Base-by-base conservation (phyloP, 2,113 vertebrate species). In the Sylvietta virens region DNA sequence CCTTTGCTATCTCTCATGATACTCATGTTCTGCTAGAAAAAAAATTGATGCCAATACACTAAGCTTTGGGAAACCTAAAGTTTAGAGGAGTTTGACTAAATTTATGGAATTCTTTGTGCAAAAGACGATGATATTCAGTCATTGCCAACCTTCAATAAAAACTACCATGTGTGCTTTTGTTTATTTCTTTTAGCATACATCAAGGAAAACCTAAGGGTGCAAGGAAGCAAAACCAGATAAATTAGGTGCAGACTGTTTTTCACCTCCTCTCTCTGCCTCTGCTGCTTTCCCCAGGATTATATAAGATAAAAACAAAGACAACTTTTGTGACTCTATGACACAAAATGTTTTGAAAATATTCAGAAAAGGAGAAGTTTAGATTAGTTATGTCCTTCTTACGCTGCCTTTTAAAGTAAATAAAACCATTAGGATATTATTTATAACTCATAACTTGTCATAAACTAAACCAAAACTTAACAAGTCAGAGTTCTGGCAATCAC, bases 1-100 rank as follows among this genome's bases (percentile, higher is more conserved):
- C 12, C 26, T 70, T 66, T 69, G 22, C 15, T 45, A 9, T 74
- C 13, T 77, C 21, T 77, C 10, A 7, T 14, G 21, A n/a, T 54
- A 31, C 10, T 48, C 21, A 53, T 39, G 35, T 16, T 79, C 23
- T 65, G 10, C 26, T 60, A 62, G 13, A 11, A 53, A 66, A 33
- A n/a, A 28, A 40, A 6, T 5, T 3, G 0, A 24, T 47, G 12
- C 48, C 71, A 70, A 56, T 35, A 40, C 7, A 37, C 1, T 30
- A 35, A 86, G 33, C 33, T 61, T 91, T 78, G 19, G 37, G 28
- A 84, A 64, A 44, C 5, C 7, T 50, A 60, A 67, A 1, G 9
- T 74, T 78, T 70, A 56, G 6, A 60, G 7, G 20, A 81, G 9
- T 47, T 66, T 90, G 7, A 71, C n/a, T 13, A 53, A 64, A 79